Base-by-base conservation (phyloP, 2,797 vertebrate genomes). In the Acanthurus lineatus region DNA sequence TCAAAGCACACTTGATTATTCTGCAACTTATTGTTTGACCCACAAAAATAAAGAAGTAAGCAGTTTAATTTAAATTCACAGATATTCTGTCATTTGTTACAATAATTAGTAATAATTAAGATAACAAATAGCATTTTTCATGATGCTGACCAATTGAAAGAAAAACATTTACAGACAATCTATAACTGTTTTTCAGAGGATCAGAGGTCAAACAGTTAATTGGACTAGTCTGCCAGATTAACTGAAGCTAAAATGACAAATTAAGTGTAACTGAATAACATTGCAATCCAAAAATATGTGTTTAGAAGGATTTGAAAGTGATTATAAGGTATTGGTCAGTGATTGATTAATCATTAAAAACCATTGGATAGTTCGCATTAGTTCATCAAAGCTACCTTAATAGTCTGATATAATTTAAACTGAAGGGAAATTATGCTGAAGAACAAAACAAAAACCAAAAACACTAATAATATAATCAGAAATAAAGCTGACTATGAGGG, bases 171-270 rank as follows among this genome's bases (percentile, higher is more conserved):
- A 7, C 20, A 67, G 14, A 67, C 25, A 32, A n/a, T 54, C 25
- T 20, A 17, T n/a, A 69, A 45, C 17, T 38, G 3, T 71, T 60
- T 61, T 12, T 32, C 42, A 51, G 15, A n/a, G 51, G 20, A 28
- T 56, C 25, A 49, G 25, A 51, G 40, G 67, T 70, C 35, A 49
- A 64, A 52, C 8, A 5, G 49, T 72, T 20, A 2, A 61, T 19
- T 11, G 5, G 17, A 51, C 19, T 17, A 17, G 9, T 32, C 16
- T 25, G 2, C 19, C 48, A n/a, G 3, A 47, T 51, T 19, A 19
- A 47, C 40, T 47, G 20, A 48, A 65, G 8, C 22, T 60, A 20
- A 40, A 59, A 11, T n/a, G 0, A 52, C 12, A 45, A 44, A 71
- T 32, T 11, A 71, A 17, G n/a, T 48, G 12, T 49, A 10, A 47